These are phyloP conservation scores for Rhodophaea formosa DNA, from an alignment of 2,888 invertebrate genomes.

Conservation along the genomic window DNA sequence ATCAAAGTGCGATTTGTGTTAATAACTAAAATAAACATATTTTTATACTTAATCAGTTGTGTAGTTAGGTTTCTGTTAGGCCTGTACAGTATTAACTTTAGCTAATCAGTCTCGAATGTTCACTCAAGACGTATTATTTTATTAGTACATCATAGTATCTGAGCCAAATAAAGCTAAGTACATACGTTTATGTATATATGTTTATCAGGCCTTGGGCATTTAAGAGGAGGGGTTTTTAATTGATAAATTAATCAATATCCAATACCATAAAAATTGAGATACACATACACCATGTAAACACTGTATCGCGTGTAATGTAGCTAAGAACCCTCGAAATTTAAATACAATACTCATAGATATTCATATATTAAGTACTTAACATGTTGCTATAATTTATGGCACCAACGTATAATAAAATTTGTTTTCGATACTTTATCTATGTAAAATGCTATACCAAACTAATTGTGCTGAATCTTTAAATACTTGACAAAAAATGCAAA, in stretches of 20 bases:
- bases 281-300: background rate
- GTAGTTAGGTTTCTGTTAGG: slow-evolving; percentile 26
- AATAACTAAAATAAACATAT: slow-evolving; percentile 6
- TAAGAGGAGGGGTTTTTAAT: background rate
- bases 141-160: background rate
- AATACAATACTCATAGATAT: too few relatives aligned
- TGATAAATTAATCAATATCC: background rate
- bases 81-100: slow-evolving; percentile 26
- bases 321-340: too few relatives aligned
- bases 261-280: background rate
- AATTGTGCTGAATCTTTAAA: too few relatives aligned
- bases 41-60: slow-evolving; percentile 6
- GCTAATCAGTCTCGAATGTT: background rate
- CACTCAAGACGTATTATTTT: slow-evolving; percentile 1
- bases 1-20: slow-evolving; percentile 6
- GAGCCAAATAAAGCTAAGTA: background rate
- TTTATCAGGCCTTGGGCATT: background rate
- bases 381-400: too few relatives aligned
- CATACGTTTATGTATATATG: background rate
- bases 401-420: too few relatives aligned
- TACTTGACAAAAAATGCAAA: too few relatives aligned
- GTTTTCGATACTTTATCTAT: too few relatives aligned
- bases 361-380: too few relatives aligned
- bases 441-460: too few relatives aligned
- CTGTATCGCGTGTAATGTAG: too few relatives aligned